Evolutionary conservation across 2,797 vertebrate genomes (phyloP).

Genomic region (Zalophus californianus): DNA sequence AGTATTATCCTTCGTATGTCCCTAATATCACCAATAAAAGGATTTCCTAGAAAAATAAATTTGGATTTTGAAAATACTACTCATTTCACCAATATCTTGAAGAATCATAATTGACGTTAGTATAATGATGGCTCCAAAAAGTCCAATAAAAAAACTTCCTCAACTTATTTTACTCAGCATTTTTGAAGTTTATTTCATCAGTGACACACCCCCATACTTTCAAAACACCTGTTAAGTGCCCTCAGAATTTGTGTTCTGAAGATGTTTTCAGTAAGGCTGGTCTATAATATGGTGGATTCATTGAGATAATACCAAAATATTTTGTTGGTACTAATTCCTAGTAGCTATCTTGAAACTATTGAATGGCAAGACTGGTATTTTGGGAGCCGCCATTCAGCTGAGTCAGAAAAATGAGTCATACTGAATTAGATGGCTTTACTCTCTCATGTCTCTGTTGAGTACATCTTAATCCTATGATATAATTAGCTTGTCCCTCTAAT

Average conservation of each 20-base stretch:
- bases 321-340: conserved; percentile 25
- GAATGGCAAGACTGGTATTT: conserved; percentile 20
- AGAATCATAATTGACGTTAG: not conserved
- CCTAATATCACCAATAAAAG: not conserved
- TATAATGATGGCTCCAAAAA: not conserved
- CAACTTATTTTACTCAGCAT: not conserved
- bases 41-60: not conserved
- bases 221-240: not conserved
- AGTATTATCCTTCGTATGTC: not conserved
- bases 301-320: not conserved
- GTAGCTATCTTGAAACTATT: not conserved
- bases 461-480: conserved; percentile 15
- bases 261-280: not conserved
- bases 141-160: not conserved
- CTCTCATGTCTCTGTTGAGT: conserved; percentile 26
- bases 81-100: not conserved
- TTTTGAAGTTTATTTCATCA: not conserved
- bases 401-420: conserved; percentile 63
- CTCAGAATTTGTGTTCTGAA: not conserved
- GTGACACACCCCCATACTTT: not conserved
- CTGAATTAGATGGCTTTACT: conserved; percentile 46
- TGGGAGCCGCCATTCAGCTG: conserved; percentile 47
- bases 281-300: not conserved
- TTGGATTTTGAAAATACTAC: not conserved
- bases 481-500: conserved; percentile 46